Conservation (phyloP, 1,140 invertebrate genomes). For the Caenorhabditis elegans region DNA sequence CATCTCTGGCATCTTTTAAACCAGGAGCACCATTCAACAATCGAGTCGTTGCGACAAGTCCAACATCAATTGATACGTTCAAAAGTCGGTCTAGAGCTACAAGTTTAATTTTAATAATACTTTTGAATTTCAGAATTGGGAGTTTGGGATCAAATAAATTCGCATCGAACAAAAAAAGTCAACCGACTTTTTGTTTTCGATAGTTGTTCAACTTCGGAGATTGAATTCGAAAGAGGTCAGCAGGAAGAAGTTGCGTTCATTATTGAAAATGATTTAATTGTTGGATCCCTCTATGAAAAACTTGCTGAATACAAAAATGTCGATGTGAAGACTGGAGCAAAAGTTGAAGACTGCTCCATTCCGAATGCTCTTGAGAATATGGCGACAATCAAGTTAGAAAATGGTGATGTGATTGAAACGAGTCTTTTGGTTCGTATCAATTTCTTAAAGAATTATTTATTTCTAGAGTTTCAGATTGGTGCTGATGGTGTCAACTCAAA, state of each 20-base stretch:
- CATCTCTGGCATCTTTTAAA: neutral
- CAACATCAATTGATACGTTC: constrained; percentile 42
- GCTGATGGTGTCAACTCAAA: constrained; percentile 88
- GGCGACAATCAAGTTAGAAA: constrained; percentile 67
- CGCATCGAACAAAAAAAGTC: constrained; percentile 46
- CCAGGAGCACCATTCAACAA: constrained; percentile 38
- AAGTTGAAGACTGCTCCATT: constrained; percentile 51
- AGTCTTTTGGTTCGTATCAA: constrained; percentile 68
- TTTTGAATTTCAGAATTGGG: constrained; percentile 42
- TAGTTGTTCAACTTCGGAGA: constrained; percentile 47
- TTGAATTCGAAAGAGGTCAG: constrained; percentile 38
- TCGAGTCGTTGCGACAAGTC: constrained; percentile 52
- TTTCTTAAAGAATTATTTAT: neutral
- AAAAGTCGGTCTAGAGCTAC: constrained; percentile 42
- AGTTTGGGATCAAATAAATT: constrained; percentile 45
- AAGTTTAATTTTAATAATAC: neutral
- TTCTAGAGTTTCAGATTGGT: constrained; percentile 73
- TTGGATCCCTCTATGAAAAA: constrained; percentile 48
- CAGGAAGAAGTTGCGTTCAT: constrained; percentile 49
- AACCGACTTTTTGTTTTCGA: constrained; percentile 47
- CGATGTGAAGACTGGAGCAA: constrained; percentile 39
- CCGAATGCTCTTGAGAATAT: constrained; percentile 56
- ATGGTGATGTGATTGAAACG: constrained; percentile 67
- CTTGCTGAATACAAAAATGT: constrained; percentile 50
- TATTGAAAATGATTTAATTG: constrained; percentile 50